Evolutionary conservation across 2,888 invertebrate species (phyloP), one percentile per base, ranked within the genome.

Genomic region (Dryobotodes eremita): DNA sequence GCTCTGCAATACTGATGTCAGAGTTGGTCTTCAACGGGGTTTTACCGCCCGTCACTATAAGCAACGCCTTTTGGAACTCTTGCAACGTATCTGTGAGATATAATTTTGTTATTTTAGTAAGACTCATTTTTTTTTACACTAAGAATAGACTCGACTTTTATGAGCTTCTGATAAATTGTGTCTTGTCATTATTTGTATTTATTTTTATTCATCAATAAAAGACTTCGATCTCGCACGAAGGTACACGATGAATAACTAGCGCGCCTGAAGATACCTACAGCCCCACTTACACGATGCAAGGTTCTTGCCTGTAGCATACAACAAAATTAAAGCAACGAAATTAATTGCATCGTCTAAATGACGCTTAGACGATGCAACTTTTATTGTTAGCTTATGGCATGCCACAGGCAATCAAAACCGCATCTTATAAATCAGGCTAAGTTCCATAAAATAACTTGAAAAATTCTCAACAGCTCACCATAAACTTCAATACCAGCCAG

Each of bases 401-500:
- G 20, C 20, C 20, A 8, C 8, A 20, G 8, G 20, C 53, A 20
- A 53, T 53, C 2, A 53, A 20, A 20, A 20, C 20, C 20, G 0
- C 20, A 20, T 8, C 53, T 20, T 20, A 15, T 20, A 7, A 6
- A 53, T 53, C 20, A 20, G 20, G 17, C 53, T 20, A 1, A 20
- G 20, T 53, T 20, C 11, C 42, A 17, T 17, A 46, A 42, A 66
- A 48, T 20, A 66, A 46, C 11, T 46, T 66, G n/a, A 1, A 46
- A 50, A 20, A 13, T 17, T 50, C 26, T 26, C 10, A 62, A n/a
- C 13, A 46, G 87, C 96, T 94, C 92, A 98, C 98, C 98, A 93
- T 98, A 98, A 57, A 98, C 97, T 90, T 97, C 97, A 65, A 98
- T 94, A 73, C 97, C 97, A 36, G 98, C 97, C 13, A 99, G 95